Base-by-base conservation (phyloP, 2,797 vertebrate genomes). In the Tarsius wallacei region DNA sequence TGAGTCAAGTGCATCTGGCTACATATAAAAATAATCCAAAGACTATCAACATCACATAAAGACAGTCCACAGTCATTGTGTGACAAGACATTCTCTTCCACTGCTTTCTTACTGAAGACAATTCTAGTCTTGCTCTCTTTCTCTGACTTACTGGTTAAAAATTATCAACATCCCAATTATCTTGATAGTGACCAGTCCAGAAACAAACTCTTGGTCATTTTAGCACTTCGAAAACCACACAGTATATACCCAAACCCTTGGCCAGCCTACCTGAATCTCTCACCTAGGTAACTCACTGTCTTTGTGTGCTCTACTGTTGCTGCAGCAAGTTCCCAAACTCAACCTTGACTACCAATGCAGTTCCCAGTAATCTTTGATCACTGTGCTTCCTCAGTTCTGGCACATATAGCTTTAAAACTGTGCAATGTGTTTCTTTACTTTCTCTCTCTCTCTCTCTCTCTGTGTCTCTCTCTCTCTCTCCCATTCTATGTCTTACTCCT, bases 311-410 rank as follows among this genome's bases (percentile, higher is more conserved):
- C 51, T 17, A n/a, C 28, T 14, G 66, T 6, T 21, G 26, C 8
- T 15, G 33, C 7, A 7, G n/a, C 33, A 24, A 42, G 26, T 19
- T 31, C 16, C 26, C 6, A 10, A 51, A 11, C 1, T 19, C 7
- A 0, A 1, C 13, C 11, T 47, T 24, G 19, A 51, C 1, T 5
- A 0, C n/a, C 2, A 1, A 61, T 7, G 55, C 0, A 19, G 7
- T 59, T 21, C 7, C 77, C 4, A 51, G 0, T 15, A 28, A 0
- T 15, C 12, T 51, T 16, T 19, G 15, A 7, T 57, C 21, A 17
- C 36, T 22, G 55, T 1, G 0, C 26, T 31, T 22, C 24, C 11
- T 47, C 26, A 8, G 42, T 11, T 42, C 70, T 42, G 47, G 26
- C 63, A 10, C 13, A 4, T 1, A 14, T 4, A 13, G 17, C 36